A percentile compares a stretch with the other conserved stretches of the same genome.
phyloP scores from a whole-genome alignment of 2,888 invertebrate genomes.

The Synanthedon vespiformis region DNA sequence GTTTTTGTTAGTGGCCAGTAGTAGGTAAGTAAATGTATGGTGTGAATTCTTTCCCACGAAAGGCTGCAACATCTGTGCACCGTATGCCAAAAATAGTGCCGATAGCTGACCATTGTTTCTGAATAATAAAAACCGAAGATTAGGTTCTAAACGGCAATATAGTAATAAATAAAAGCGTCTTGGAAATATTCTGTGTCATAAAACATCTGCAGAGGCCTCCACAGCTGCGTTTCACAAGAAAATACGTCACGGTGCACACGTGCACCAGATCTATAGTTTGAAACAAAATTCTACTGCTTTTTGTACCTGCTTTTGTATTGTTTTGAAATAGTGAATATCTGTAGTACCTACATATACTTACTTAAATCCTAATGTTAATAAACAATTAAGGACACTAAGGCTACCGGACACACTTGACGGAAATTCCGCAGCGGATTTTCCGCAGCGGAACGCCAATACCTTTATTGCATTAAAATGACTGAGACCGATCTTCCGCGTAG shows the following conservation, averaged over 20 bases:
- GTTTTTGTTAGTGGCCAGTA: too few relatives aligned
- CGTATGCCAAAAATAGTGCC: constrained; percentile 58
- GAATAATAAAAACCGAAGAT: constrained; percentile 61
- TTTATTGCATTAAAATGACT: too few relatives aligned
- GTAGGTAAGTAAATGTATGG: constrained; percentile 7
- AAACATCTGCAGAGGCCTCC: constrained; percentile 64
- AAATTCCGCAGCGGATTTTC: too few relatives aligned
- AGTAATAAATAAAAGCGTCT: constrained; percentile 66
- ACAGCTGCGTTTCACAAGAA: constrained; percentile 58
- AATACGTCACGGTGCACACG: constrained; percentile 54
- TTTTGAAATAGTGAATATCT: background rate
- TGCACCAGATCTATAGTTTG: constrained; percentile 45
- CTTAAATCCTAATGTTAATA: too few relatives aligned
- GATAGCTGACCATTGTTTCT: constrained; percentile 63
- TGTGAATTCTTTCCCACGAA: constrained; percentile 46
- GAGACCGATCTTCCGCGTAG: too few relatives aligned
- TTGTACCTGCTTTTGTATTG: background rate
- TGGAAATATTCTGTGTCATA: constrained; percentile 65
- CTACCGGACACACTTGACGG: too few relatives aligned
- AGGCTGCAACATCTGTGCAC: constrained; percentile 46
- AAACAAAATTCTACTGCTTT: constrained; percentile 14
- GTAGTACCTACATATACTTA: too few relatives aligned
- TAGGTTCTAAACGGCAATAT: constrained; percentile 67
- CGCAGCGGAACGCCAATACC: too few relatives aligned
- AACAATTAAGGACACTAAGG: too few relatives aligned